Evolutionary conservation across 2,888 invertebrate genomes (phyloP), one percentile per base, ranked within the genome.

Genomic region (Lasioglossum pauxillum): DNA sequence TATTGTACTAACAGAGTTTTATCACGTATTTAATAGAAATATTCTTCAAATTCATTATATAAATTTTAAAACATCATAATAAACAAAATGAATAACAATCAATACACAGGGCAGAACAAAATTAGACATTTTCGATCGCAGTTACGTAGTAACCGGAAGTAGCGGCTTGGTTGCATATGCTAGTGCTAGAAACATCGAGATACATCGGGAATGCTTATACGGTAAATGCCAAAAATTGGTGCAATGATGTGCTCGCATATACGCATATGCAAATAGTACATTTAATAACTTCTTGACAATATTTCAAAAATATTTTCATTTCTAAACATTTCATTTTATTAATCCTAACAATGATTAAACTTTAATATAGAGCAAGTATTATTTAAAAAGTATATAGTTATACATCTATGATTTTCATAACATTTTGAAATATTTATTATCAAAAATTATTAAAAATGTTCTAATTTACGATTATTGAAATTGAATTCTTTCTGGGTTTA

Each of bases 151-250:
- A 57, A 41, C 31, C 75, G 88, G 89, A 91, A 91, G 81, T 87
- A 75, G 80, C 77, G 82, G 49, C 72, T 75, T 71, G 8, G 27
- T 69, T 73, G 35, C n/a, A 49, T n/a, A 41, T 60, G 82, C 91
- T 91, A 91, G 92, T 60, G 82, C 92, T 91, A 91, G 92, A 92
- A 92, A 83, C 86, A 76, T 92, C 92, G 88, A 75, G 91, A 90
- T 88, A 82, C 78, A 75, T 87, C 83, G 74, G 31, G 53, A 12
- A 78, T 49, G 81, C 19, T 69, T 67, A 78, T 86, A 71, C 69
- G 78, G 53, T 23, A 80, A 80, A 82, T 57, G 35, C 1, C 12
- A 57, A 73, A 80, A 80, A 72, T 78, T 75, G 14, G 8, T 73
- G n/a, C 10, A 46, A 77, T 73, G 49, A 75, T 31, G 5, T 16